These are phyloP conservation scores for Eupsilia transversa DNA, from an alignment of 2,888 invertebrate genomes.

Conservation along the genomic window DNA sequence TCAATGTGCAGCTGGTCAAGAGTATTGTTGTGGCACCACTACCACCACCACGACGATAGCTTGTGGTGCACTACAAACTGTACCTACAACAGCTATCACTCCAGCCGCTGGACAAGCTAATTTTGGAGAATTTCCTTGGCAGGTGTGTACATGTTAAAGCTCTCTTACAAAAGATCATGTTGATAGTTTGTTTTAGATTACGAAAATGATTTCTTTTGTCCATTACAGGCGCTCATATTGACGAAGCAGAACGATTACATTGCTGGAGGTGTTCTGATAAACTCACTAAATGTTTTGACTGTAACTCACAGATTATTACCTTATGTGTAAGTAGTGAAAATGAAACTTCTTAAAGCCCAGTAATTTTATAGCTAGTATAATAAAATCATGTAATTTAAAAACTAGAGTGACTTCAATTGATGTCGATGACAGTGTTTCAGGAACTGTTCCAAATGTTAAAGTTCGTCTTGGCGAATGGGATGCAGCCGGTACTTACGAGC, in stretches of 20 bases:
- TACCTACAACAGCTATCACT: constrained; percentile 78
- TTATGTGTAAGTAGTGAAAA: constrained; percentile 88
- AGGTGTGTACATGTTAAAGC: constrained; percentile 81
- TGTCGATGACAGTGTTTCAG: constrained; percentile 79
- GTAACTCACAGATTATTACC: constrained; percentile 93
- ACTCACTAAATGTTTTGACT: constrained; percentile 92
- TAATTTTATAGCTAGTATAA: background rate
- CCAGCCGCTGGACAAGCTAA: constrained; percentile 90
- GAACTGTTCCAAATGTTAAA: constrained; percentile 90
- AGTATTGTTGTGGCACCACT: constrained; percentile 83
- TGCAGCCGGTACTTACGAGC: constrained; percentile 91
- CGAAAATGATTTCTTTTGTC: background rate
- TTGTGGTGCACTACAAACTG: constrained; percentile 86
- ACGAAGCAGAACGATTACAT: constrained; percentile 92
- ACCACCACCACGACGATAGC: constrained; percentile 69
- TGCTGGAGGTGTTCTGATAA: constrained; percentile 93
- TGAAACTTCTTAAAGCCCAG: background rate
- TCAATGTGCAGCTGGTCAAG: constrained; percentile 84
- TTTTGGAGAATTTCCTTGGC: constrained; percentile 94
- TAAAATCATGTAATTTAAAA: background rate
- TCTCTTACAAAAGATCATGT: background rate
- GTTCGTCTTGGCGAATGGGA: constrained; percentile 95
- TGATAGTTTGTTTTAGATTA: constrained; percentile 4
- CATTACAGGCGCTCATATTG: constrained; percentile 89
- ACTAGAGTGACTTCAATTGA: background rate